Evolutionary conservation across 1,140 invertebrate species (phyloP).

Genomic region (Batillaria attramentaria): DNA sequence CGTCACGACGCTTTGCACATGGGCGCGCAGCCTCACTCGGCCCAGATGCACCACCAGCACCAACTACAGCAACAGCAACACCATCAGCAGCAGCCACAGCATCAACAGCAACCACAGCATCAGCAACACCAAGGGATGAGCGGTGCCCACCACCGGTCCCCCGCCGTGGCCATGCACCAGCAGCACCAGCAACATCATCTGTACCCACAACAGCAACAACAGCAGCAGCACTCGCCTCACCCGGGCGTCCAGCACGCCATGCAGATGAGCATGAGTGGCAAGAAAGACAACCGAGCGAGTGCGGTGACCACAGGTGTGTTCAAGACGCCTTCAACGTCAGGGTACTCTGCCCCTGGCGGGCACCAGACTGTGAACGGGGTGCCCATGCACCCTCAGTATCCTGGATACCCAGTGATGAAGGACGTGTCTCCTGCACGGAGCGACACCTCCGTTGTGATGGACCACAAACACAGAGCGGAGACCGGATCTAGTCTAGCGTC

Average conservation of each 20-base stretch:
- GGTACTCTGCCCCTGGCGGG: not conserved
- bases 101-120: constrained; percentile 3
- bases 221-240: constrained; percentile 1
- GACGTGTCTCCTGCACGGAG: not conserved
- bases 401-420: constrained; percentile 15
- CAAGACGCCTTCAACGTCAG: constrained; percentile 15
- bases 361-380: constrained; percentile 6
- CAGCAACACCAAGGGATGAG: not conserved
- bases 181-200: not conserved
- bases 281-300: not conserved
- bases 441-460: not conserved
- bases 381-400: constrained; percentile 23
- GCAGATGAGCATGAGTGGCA: constrained; percentile 6
- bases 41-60: constrained; percentile 1
- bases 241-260: constrained; percentile 3
- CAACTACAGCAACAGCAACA: constrained; percentile 9
- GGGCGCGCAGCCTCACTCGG: not conserved
- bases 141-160: constrained; percentile 8
- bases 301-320: constrained; percentile 12
- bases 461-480: not conserved
- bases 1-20: constrained; percentile 9
- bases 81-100: constrained; percentile 14
- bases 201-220: constrained; percentile 5
- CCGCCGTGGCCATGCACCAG: not conserved
- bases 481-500: not conserved